Base-by-base conservation (phyloP, 2,888 invertebrate genomes). In the Pandemis heparana region DNA sequence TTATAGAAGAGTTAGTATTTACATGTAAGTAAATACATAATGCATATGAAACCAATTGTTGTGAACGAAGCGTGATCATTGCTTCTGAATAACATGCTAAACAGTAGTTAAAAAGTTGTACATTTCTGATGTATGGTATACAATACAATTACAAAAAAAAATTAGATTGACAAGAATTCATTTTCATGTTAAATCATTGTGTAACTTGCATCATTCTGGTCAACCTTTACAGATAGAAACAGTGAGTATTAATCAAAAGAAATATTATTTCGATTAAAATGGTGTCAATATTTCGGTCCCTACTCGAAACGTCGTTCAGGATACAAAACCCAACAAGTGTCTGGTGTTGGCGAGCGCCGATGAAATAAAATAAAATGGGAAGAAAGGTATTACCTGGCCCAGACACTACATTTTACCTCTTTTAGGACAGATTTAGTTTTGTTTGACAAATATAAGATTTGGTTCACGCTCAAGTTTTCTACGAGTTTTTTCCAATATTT, bases 241-340 rank as follows among this genome's bases (percentile, higher is more conserved):
- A 62, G 10, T 61, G 64, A 56, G 23, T 43, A 66, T 39, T 63
- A 74, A 16, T 60, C 38, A 41, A n/a, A 76, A 56, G 18, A 6
- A 18, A 53, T 70, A 64, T 1, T 61, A 53, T 71, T 64, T 74
- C 67, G 75, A 10, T 38, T 18, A n/a, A 32, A 43, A 39, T 41
- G 4, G 6, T 7, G 14, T 46, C 23, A 46, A 68, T 32, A 48
- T 23, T 56, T 7, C n/a, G 16, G 43, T 59, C 51, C 65, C 61
- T 64, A 74, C n/a, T 62, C 14, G 61, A 39, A 43, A 48, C 38
- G 39, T 53, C 9, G 41, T 63, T 61, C 14, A 59, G 83, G 80
- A 78, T 80, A 76, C 70, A 74, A 72, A 81, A 87, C 89, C 88
- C 86, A 88, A 89, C 87, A 89, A 89, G 89, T 85, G 87, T 79